Conservation (phyloP, 2,888 invertebrate genomes). For the Oeneis ivallda region DNA sequence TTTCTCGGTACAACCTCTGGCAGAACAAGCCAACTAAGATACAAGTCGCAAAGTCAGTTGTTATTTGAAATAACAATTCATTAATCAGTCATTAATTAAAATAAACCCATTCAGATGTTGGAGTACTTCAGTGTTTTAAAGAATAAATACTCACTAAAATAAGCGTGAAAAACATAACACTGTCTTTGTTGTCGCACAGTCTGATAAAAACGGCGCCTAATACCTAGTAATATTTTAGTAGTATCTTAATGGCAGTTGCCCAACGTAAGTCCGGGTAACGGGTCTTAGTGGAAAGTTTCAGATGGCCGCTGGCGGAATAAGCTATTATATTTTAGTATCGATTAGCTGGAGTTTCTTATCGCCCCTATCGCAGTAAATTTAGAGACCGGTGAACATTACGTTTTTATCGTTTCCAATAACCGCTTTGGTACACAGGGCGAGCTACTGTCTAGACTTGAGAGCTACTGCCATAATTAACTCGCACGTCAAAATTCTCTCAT, state of each 20-base stretch:
- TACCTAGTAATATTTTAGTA: slow-evolving; percentile 9
- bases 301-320: slow-evolving; percentile 26
- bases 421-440: background rate
- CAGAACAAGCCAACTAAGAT: too few species aligned
- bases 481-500: too few species aligned
- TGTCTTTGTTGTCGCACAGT: too few species aligned
- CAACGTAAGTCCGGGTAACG: slow-evolving; percentile 17
- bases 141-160: too few species aligned
- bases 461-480: background rate
- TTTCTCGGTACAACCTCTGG: too few species aligned
- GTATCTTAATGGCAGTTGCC: slow-evolving; percentile 8
- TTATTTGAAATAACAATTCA: too few species aligned
- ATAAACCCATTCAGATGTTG: too few species aligned
- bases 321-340: slow-evolving; percentile 37
- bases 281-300: slow-evolving; percentile 28
- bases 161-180: too few species aligned
- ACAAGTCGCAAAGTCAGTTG: too few species aligned
- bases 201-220: background rate
- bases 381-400: slow-evolving; percentile 32
- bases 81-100: too few species aligned
- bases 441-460: background rate
- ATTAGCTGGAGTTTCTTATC: slow-evolving; percentile 34
- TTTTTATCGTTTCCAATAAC: slow-evolving; percentile 30
- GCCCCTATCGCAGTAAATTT: slow-evolving; percentile 33
- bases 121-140: too few species aligned